These are phyloP conservation scores for Pelecanoides urinatrix DNA, from an alignment of 2,113 vertebrate species.

Conservation along the genomic window DNA sequence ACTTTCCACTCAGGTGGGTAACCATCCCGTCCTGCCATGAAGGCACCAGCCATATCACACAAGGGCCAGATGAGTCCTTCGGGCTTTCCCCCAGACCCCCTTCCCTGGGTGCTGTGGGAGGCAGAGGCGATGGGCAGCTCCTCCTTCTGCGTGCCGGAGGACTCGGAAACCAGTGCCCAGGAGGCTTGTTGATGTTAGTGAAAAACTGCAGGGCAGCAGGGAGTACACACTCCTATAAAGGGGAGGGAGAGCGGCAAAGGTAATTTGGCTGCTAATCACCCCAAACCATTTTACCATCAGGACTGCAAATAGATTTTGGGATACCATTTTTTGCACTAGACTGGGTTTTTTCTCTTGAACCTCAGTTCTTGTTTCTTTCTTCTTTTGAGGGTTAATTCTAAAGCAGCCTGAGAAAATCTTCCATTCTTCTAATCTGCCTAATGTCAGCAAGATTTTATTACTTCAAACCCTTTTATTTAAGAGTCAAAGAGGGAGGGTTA, in stretches of 20 bases:
- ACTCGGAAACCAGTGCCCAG: not conserved
- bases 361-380: not conserved
- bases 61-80: not conserved
- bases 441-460: not conserved
- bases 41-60: not conserved
- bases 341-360: not conserved
- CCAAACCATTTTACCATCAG: not conserved
- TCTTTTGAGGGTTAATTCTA: not conserved
- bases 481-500: not conserved
- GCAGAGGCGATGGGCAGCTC: not conserved
- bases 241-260: not conserved
- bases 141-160: not conserved
- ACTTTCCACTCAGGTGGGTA: fast-evolving
- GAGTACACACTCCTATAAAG: not conserved
- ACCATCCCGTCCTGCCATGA: not conserved
- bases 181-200: not conserved
- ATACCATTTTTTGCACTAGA: not conserved
- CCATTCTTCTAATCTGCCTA: not conserved
- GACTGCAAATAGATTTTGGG: not conserved
- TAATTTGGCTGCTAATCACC: not conserved
- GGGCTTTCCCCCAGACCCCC: not conserved
- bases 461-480: not conserved
- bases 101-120: not conserved
- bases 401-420: not conserved
- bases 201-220: not conserved